Evolutionary conservation across 2,888 invertebrate species (phyloP).

Genomic region (Meliscaeva auricollis): DNA sequence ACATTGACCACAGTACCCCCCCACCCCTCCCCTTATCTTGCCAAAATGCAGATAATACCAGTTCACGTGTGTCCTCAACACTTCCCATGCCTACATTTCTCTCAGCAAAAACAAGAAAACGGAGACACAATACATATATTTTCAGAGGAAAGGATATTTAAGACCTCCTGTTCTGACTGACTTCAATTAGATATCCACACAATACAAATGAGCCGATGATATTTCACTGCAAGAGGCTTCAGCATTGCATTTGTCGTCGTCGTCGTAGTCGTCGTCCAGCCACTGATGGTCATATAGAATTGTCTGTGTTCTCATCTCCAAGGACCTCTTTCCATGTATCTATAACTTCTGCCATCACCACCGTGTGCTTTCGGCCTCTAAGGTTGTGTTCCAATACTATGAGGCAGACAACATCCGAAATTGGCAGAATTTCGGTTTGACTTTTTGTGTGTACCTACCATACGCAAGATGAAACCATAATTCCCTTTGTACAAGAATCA

Average conservation of each 20-base stretch:
- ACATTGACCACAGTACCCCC: slow-evolving; percentile 50
- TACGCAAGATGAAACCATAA: slow-evolving; percentile 73
- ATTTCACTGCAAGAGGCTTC: slow-evolving; percentile 61
- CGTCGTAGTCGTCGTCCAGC: too few species aligned
- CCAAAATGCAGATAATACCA: slow-evolving; percentile 66
- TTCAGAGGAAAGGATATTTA: slow-evolving; percentile 55
- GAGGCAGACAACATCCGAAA: slow-evolving; percentile 56
- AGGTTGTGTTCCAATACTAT: slow-evolving; percentile 39
- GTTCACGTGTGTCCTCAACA: slow-evolving; percentile 48
- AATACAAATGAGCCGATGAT: slow-evolving; percentile 75
- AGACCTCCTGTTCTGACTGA: slow-evolving; percentile 66
- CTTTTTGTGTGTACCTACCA: slow-evolving; percentile 58
- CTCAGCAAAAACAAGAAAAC: slow-evolving; percentile 51
- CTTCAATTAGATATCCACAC: slow-evolving; percentile 75
- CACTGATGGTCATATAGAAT: slow-evolving; percentile 41
- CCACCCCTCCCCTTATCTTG: too few species aligned
- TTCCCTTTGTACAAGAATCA: slow-evolving; percentile 68
- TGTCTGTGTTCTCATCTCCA: slow-evolving; percentile 60
- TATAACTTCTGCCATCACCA: not conserved
- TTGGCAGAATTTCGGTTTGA: slow-evolving; percentile 63
- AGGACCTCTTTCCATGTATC: slow-evolving; percentile 19
- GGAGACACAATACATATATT: slow-evolving; percentile 39
- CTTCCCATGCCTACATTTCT: not conserved
- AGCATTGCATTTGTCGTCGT: slow-evolving; percentile 45
- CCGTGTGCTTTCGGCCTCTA: slow-evolving; percentile 6